phyloP scores from a whole-genome alignment of 2,797 vertebrate genomes.

The Ciconia nigra region DNA sequence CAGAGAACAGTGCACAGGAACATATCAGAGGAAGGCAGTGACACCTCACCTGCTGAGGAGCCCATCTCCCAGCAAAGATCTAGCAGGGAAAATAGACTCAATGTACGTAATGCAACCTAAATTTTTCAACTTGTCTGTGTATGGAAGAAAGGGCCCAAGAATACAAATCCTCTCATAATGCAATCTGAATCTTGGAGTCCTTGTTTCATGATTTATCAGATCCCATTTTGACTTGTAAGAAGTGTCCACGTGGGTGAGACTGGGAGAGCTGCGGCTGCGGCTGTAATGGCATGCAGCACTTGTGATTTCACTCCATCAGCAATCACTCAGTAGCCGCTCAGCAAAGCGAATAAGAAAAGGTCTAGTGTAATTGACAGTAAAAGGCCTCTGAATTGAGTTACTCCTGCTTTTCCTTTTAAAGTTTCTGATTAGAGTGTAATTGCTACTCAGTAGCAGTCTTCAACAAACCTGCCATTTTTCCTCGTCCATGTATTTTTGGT shows the following conservation, averaged over 20 bases:
- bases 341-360: slow-evolving; percentile 46
- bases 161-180: background rate
- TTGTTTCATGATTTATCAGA: slow-evolving; percentile 6
- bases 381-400: slow-evolving; percentile 38
- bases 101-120: background rate
- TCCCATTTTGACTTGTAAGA: background rate
- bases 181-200: background rate
- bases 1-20: background rate
- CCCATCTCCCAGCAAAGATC: background rate
- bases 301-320: slow-evolving; percentile 3
- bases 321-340: background rate
- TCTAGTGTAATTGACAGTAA: slow-evolving; percentile 46
- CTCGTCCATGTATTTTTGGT: background rate
- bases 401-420: slow-evolving; percentile 28
- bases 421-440: slow-evolving; percentile 14
- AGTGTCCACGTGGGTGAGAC: background rate
- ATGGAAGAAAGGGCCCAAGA: background rate
- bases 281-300: background rate
- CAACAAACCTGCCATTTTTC: background rate
- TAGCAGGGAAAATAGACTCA: background rate
- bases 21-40: background rate
- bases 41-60: background rate
- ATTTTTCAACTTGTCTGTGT: background rate
- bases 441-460: background rate
- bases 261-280: background rate